Evolutionary conservation across 2,797 vertebrate genomes (phyloP).

Genomic region (Alosa sapidissima): DNA sequence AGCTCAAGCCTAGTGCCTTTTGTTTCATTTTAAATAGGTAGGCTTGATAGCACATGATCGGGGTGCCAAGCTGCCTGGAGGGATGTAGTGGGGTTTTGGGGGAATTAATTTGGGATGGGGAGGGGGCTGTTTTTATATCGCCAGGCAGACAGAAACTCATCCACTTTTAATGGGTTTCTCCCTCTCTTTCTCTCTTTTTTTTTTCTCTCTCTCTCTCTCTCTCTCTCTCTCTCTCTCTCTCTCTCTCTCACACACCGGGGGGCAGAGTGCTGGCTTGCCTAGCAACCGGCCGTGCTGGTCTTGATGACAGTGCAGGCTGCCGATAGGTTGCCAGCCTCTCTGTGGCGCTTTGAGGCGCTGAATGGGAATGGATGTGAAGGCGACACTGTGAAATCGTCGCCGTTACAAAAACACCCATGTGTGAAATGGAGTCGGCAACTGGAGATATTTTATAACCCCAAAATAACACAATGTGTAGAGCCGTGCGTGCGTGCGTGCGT

Average conservation of each 20-base stretch:
- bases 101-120: constrained; percentile 5
- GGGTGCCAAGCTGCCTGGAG: neutral
- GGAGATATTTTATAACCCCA: constrained; percentile 1
- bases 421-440: constrained; percentile 3
- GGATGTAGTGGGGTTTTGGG: neutral
- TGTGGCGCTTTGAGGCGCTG: neutral
- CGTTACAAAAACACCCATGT: constrained; percentile 4
- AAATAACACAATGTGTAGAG: neutral
- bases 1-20: neutral
- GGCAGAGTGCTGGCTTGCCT: neutral
- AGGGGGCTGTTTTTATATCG: neutral
- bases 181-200: neutral
- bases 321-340: constrained; percentile 13
- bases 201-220: neutral
- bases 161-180: constrained; percentile 9
- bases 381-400: neutral
- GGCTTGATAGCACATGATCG: neutral
- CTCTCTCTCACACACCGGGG: neutral
- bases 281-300: neutral
- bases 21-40: neutral
- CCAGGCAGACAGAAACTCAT: neutral
- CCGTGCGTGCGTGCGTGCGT: neutral
- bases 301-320: constrained; percentile 2
- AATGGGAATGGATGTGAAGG: neutral
- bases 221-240: neutral